These are phyloP conservation scores for Drosophila tristis DNA, from an alignment of 1,140 invertebrate genomes.

Conservation along the genomic window DNA sequence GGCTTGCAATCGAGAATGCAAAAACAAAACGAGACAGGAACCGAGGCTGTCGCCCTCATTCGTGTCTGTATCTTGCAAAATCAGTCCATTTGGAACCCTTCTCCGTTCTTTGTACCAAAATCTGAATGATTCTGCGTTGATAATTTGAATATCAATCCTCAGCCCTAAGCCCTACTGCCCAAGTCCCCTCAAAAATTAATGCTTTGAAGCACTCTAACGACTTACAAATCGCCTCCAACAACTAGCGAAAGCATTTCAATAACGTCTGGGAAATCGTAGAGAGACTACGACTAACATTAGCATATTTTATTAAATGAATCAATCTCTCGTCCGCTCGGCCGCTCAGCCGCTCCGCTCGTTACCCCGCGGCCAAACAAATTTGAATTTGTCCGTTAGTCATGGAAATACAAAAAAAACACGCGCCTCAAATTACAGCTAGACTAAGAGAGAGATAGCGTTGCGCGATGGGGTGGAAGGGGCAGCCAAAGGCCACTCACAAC, in stretches of 20 bases:
- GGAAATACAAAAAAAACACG: constrained; percentile 42
- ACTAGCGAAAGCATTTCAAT: background rate
- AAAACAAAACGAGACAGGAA: too few relatives aligned
- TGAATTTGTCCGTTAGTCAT: constrained; percentile 55
- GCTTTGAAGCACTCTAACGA: constrained; percentile 27
- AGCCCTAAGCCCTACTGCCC: too few relatives aligned
- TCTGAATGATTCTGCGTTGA: too few relatives aligned
- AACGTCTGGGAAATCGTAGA: constrained; percentile 9
- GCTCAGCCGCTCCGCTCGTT: constrained; percentile 6
- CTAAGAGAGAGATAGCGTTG: background rate
- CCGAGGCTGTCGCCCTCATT: too few relatives aligned
- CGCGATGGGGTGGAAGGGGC: background rate
- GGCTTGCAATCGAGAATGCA: too few relatives aligned
- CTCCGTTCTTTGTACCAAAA: too few relatives aligned
- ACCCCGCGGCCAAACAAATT: constrained; percentile 40
- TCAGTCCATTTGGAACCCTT: too few relatives aligned
- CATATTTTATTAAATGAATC: constrained; percentile 69
- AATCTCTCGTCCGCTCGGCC: constrained; percentile 32
- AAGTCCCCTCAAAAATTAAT: background rate
- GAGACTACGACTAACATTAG: constrained; percentile 31
- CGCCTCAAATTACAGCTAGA: constrained; percentile 44
- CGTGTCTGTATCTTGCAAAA: too few relatives aligned
- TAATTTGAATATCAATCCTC: too few relatives aligned
- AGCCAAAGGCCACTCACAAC: constrained; percentile 25
- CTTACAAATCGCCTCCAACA: background rate